Conservation (phyloP, 2,113 vertebrate species). For the Boleophthalmus pectinirostris region DNA sequence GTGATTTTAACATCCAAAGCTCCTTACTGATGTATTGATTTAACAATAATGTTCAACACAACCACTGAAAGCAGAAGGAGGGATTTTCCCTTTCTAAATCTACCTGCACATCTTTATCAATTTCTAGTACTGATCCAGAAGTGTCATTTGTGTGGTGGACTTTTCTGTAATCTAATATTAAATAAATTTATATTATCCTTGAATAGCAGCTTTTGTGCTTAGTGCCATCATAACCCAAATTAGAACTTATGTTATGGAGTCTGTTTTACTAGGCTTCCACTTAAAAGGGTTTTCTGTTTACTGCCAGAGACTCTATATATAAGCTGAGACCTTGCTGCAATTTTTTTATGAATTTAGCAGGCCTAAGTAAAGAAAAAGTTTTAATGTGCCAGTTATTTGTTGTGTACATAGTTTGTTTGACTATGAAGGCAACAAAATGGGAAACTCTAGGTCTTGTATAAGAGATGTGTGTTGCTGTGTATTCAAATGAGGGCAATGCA, state of each 20-base stretch:
- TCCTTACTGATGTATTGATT: background rate
- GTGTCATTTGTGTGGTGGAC: background rate
- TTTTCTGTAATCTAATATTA: constrained; percentile 4
- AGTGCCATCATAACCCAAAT: background rate
- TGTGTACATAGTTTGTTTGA: no score
- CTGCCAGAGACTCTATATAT: no score
- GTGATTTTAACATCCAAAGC: background rate
- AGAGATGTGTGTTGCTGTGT: background rate
- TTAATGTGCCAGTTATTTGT: no score
- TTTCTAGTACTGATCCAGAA: constrained; percentile 9
- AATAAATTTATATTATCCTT: background rate
- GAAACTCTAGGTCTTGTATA: background rate
- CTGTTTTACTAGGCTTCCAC: no score
- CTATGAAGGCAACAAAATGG: no score
- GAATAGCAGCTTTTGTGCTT: background rate
- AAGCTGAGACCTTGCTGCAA: background rate
- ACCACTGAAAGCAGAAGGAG: no score
- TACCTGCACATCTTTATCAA: background rate
- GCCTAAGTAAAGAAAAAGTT: no score
- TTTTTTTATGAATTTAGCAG: background rate
- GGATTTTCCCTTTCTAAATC: background rate
- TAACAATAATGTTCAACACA: constrained; percentile 8
- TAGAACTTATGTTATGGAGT: no score
- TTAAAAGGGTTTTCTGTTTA: no score
- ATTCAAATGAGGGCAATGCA: background rate